Conservation (phyloP, 2,888 invertebrate species). For the Timema cristinae region DNA sequence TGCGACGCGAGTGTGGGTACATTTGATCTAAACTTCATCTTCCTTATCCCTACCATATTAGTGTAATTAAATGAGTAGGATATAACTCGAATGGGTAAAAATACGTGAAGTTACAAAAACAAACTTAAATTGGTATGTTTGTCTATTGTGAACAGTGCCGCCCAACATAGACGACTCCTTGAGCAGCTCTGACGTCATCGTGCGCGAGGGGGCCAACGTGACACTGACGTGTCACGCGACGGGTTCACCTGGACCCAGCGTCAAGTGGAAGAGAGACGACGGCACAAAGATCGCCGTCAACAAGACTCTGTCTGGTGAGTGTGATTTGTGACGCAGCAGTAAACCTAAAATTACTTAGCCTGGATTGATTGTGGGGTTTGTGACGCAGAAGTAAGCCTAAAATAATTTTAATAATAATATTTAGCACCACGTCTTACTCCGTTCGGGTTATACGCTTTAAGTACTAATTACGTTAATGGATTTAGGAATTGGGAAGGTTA, state of each 20-base stretch:
- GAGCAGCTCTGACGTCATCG: constrained; percentile 88
- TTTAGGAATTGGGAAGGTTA: too few relatives aligned
- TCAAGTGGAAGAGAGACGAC: constrained; percentile 90
- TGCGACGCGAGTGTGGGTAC: too few relatives aligned
- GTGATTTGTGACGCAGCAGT: not conserved
- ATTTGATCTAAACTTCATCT: too few relatives aligned
- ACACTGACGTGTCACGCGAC: constrained; percentile 84
- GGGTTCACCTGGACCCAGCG: constrained; percentile 82
- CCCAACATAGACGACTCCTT: constrained; percentile 88
- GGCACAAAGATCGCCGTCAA: constrained; percentile 81
- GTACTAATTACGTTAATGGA: too few relatives aligned
- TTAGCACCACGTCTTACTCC: too few relatives aligned
- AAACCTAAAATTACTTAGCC: too few relatives aligned
- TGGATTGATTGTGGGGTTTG: too few relatives aligned
- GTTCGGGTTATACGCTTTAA: too few relatives aligned
- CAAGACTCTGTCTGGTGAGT: constrained; percentile 71
- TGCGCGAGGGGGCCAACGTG: constrained; percentile 84
- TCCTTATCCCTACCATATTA: not conserved
- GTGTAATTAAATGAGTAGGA: not conserved
- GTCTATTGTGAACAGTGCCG: constrained; percentile 61
- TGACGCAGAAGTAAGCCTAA: too few relatives aligned
- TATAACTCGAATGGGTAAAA: not conserved
- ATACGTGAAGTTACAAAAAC: not conserved
- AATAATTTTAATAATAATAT: too few relatives aligned
- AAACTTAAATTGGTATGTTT: not conserved